Percentiles rank a stretch among this genome's conserved stretches.
These are phyloP conservation scores for Bufo bufo DNA, from an alignment of 2,113 vertebrate genomes.

Conservation along the genomic window DNA sequence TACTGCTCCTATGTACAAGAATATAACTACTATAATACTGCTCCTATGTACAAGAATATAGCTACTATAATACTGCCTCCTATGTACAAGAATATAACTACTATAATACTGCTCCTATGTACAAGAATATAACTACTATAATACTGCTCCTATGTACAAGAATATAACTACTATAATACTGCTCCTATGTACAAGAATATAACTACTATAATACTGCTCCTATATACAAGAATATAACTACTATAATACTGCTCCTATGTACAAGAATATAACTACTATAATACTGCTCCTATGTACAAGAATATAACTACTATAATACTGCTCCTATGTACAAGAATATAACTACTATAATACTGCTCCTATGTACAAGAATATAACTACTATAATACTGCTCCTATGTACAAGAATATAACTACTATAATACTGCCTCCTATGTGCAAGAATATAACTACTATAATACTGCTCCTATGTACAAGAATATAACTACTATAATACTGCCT, in stretches of 20 bases:
- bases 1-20: neutral
- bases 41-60: neutral
- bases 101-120: neutral
- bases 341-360: neutral
- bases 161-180: conserved; percentile 9
- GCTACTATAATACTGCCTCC: neutral
- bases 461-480: too few species aligned
- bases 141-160: neutral
- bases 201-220: conserved; percentile 1
- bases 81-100: conserved; percentile 7
- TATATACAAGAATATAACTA: neutral
- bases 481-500: too few species aligned
- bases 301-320: conserved; percentile 7
- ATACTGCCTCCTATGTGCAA: neutral
- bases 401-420: too few species aligned
- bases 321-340: neutral
- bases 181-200: conserved; percentile 1
- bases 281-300: neutral
- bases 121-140: neutral
- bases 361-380: conserved; percentile 1
- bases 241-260: neutral
- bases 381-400: neutral
- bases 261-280: conserved; percentile 1
- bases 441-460: too few species aligned
- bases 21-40: conserved; percentile 1